A percentile compares a stretch with the other conserved stretches of the same genome.
These are phyloP conservation scores for Delichon dasypus DNA, from an alignment of 2,797 vertebrate genomes.

Conservation along the genomic window DNA sequence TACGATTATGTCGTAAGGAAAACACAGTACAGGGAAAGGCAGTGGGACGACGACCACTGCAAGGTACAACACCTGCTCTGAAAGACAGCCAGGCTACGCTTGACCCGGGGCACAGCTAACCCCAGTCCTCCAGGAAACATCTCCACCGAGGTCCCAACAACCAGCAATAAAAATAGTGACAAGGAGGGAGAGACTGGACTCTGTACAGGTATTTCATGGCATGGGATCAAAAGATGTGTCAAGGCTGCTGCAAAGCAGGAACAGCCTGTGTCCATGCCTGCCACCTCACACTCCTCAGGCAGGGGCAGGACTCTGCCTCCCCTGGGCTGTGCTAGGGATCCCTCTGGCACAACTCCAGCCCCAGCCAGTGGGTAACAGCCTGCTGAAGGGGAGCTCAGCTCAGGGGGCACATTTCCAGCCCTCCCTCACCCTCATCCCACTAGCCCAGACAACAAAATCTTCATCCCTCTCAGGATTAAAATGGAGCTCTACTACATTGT, in stretches of 20 bases:
- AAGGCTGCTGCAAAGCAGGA: background rate
- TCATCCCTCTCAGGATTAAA: conserved; percentile 4
- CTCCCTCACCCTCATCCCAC: background rate
- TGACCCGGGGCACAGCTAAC: background rate
- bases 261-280: background rate
- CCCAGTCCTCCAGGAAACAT: background rate
- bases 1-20: rapidly evolving
- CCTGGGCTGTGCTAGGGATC: rapidly evolving
- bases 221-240: background rate
- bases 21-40: background rate
- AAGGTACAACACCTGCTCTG: background rate
- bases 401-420: background rate
- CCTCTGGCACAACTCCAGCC: background rate
- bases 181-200: background rate
- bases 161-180: background rate
- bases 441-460: background rate
- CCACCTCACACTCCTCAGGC: rapidly evolving
- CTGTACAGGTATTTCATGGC: background rate
- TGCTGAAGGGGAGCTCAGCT: rapidly evolving
- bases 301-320: background rate
- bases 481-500: background rate
- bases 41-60: rapidly evolving
- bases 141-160: background rate
- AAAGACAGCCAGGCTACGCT: conserved; percentile 22
- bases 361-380: background rate